These are phyloP conservation scores for Glossosoma conforme DNA, from an alignment of 1,140 invertebrate species.

Conservation along the genomic window DNA sequence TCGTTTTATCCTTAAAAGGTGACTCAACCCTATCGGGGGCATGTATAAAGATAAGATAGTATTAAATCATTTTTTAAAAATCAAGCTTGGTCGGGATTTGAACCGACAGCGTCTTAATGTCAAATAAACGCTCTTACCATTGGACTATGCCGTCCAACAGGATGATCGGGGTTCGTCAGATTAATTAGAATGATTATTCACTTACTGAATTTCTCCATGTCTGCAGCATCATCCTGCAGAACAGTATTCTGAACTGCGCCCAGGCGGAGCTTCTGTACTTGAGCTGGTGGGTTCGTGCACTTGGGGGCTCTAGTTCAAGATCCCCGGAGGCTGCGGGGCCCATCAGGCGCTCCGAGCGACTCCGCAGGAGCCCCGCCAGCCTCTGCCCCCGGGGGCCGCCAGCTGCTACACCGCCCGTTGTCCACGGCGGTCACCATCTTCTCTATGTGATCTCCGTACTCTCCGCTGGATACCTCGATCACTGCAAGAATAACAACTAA, in stretches of 20 bases:
- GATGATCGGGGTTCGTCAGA: too few species aligned
- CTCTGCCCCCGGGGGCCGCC: constrained; percentile 34
- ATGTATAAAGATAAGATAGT: too few species aligned
- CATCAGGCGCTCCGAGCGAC: constrained; percentile 28
- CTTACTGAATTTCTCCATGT: constrained; percentile 65
- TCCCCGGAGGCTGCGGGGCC: constrained; percentile 21
- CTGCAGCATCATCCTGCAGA: constrained; percentile 65
- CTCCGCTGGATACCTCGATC: constrained; percentile 70
- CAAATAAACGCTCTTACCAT: too few species aligned
- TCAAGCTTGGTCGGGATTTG: too few species aligned
- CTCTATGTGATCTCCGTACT: constrained; percentile 65
- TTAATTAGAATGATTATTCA: not conserved
- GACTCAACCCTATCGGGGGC: too few species aligned
- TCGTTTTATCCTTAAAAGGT: too few species aligned
- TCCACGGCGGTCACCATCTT: constrained; percentile 59
- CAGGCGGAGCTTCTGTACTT: constrained; percentile 54
- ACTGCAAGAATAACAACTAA: constrained; percentile 51
- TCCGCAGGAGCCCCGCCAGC: not conserved
- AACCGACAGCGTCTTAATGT: too few species aligned
- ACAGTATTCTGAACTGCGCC: constrained; percentile 62
- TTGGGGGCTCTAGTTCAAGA: constrained; percentile 15
- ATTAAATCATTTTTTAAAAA: too few species aligned
- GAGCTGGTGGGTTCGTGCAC: constrained; percentile 37
- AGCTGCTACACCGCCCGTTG: constrained; percentile 54
- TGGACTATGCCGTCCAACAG: too few species aligned